These are phyloP conservation scores for Colinus virginianus DNA, from an alignment of 2,113 vertebrate species.

Conservation along the genomic window DNA sequence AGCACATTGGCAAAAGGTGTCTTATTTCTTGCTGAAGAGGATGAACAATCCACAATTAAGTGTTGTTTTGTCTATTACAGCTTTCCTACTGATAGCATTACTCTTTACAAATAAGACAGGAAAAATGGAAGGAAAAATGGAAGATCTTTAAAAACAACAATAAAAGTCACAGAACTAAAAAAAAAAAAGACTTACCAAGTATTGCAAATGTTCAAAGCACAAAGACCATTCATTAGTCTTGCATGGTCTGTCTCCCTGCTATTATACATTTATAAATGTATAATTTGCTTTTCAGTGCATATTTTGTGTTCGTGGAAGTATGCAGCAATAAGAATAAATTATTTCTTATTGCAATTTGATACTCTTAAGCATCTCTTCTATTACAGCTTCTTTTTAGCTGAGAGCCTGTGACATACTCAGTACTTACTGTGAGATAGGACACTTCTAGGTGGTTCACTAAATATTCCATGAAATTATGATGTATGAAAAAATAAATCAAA, in stretches of 20 bases:
- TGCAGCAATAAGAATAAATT: background rate
- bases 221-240: background rate
- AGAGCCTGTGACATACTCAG: background rate
- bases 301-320: background rate
- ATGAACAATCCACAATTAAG: background rate
- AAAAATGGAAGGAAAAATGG: background rate
- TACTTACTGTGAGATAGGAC: background rate
- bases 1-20: background rate
- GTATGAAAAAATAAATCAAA: background rate
- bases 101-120: background rate
- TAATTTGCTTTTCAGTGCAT: background rate
- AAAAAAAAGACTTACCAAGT: background rate
- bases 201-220: background rate
- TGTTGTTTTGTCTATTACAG: background rate
- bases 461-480: background rate
- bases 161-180: background rate
- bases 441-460: accelerated
- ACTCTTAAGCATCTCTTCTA: background rate
- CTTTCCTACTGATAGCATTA: background rate
- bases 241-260: background rate
- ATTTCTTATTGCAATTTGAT: background rate
- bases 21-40: background rate
- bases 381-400: background rate
- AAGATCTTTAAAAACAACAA: background rate
- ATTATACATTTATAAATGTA: background rate